These are phyloP conservation scores for Amphiduros pacificus DNA, from an alignment of 2,888 invertebrate genomes.

Conservation along the genomic window DNA sequence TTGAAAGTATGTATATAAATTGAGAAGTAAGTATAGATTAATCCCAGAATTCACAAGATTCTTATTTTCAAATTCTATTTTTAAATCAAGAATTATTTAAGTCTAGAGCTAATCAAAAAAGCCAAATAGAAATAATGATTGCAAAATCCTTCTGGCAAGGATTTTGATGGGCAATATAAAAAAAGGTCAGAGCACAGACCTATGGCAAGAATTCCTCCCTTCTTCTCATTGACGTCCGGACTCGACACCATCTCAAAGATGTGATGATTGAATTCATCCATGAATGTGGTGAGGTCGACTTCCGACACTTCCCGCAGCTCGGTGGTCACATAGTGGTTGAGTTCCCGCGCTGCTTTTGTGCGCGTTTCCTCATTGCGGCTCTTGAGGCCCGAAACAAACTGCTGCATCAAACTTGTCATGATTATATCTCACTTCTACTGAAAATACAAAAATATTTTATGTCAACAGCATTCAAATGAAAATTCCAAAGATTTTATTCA, in stretches of 20 bases:
- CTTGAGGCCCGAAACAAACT: conserved; percentile 80
- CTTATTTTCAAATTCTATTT: too few species aligned
- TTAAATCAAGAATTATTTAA: too few species aligned
- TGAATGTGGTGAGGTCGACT: conserved; percentile 86
- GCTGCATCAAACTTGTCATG: conserved; percentile 26
- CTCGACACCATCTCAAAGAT: conserved; percentile 96
- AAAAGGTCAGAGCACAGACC: conserved; percentile 44
- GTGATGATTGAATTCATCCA: conserved; percentile 93
- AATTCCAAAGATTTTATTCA: too few species aligned
- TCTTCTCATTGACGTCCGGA: conserved; percentile 88
- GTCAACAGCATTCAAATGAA: too few species aligned
- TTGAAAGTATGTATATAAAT: too few species aligned
- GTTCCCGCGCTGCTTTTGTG: conserved; percentile 21
- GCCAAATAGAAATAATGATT: too few species aligned
- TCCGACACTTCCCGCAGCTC: conserved; percentile 69
- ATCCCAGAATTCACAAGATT: too few species aligned
- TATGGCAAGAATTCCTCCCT: conserved; percentile 93
- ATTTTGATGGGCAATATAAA: too few species aligned
- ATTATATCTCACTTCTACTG: too few species aligned
- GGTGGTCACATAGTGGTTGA: conserved; percentile 77
- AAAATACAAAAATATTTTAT: too few species aligned
- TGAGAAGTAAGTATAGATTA: too few species aligned
- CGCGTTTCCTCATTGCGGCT: conserved; percentile 81
- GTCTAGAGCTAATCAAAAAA: not conserved
- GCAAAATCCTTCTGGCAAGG: too few species aligned